Base-by-base conservation (phyloP, 2,888 invertebrate genomes). In the Cephus pygmeus region DNA sequence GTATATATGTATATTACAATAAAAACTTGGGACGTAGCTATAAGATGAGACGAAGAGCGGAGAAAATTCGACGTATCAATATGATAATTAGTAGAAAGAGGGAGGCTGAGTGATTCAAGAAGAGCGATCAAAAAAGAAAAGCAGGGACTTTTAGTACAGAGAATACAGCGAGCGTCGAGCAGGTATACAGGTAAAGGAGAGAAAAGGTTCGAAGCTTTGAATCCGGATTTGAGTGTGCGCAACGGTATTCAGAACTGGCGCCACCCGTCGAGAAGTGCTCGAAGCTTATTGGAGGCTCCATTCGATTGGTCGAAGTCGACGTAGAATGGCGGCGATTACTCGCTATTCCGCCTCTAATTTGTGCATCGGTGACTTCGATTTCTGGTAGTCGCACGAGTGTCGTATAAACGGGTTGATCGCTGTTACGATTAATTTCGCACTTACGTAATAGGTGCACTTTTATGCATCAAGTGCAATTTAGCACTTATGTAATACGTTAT, bases 231-330 rank as follows among this genome's bases (percentile, higher is more conserved):
- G 74, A 34, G 74, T 34, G 36, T 34, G 76, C 73, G 69, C 76
- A 33, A 36, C 35, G 76, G 71, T 40, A 76, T 68, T 74, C 78
- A 40, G 69, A 36, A n/a, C 75, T 75, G 75, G 75, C 75, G 75
- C 75, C 75, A 75, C 75, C 75, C 75, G 75, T 75, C 68, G 75
- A 75, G 79, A 79, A 74, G 73, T 31, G 74, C 79, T 79, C 79
- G 68, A 79, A 79, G 79, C 79, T 79, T 76, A 79, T 79, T 79
- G 79, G 79, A 79, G 79, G 76, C 73, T 73, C 30, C 40, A 33
- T 79, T 69, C 40, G 76, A 79, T 79, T 79, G 79, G 79, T 35
- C 76, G 33, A 34, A 12, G 35, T 9, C 23, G 33, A 30, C 36
- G 35, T 73, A 76, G 79, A 69, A 79, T 79, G 79, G 79, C 79